phyloP scores from a whole-genome alignment of 2,797 vertebrate species.

The Sphaeramia orbicularis region DNA sequence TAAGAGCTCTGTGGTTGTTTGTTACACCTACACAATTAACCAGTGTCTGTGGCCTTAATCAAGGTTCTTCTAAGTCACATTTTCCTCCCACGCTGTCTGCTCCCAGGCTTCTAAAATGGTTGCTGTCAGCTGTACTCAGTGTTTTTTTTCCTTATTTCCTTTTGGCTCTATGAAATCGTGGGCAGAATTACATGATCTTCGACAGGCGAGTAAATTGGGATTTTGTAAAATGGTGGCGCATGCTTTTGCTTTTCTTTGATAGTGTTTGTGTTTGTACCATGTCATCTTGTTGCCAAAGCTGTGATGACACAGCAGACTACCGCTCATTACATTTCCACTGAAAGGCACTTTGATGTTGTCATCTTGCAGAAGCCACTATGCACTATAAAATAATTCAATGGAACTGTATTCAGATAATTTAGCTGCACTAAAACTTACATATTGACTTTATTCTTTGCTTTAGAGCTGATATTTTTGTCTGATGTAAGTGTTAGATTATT shows the following conservation, averaged over 20 bases:
- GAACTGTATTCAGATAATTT: constrained; percentile 1
- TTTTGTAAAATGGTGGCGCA: constrained; percentile 16
- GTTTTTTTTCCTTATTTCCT: neutral
- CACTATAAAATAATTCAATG: neutral
- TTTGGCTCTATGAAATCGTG: constrained; percentile 20
- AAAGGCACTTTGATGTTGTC: constrained; percentile 27
- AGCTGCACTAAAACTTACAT: neutral
- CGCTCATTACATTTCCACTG: constrained; percentile 4
- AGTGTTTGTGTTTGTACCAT: constrained; percentile 23
- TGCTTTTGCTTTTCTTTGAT: constrained; percentile 42
- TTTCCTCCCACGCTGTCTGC: constrained; percentile 68
- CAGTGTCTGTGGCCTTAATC: constrained; percentile 64
- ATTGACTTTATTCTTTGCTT: neutral
- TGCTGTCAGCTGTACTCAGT: constrained; percentile 33
- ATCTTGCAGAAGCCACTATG: constrained; percentile 21
- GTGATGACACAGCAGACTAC: constrained; percentile 14
- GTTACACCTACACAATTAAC: constrained; percentile 65
- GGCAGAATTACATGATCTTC: constrained; percentile 42
- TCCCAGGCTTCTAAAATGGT: constrained; percentile 42
- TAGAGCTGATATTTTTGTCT: neutral
- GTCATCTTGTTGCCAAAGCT: constrained; percentile 32
- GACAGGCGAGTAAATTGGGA: constrained; percentile 42
- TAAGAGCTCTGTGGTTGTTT: constrained; percentile 57
- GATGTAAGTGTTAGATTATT: neutral
- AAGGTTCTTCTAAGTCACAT: constrained; percentile 54